Evolutionary conservation across 2,113 vertebrate species (phyloP).

Genomic region (Prionailurus viverrinus): DNA sequence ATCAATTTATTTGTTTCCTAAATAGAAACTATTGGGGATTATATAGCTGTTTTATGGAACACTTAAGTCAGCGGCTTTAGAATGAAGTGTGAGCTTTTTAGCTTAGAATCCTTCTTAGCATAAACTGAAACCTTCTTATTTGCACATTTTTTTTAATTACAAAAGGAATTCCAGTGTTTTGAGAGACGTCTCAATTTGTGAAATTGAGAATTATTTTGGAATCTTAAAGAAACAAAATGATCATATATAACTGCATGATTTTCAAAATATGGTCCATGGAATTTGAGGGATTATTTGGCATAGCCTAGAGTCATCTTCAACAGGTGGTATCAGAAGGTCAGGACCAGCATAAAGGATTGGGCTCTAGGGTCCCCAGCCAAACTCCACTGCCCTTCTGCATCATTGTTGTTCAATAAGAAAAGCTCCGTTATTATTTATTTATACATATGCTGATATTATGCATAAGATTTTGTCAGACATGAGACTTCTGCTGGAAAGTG

Average conservation of each 20-base stretch:
- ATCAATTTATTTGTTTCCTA: slow-evolving; percentile 6
- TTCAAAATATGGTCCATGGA: neutral
- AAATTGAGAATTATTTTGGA: neutral
- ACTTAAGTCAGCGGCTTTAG: neutral
- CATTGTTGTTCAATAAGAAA: neutral
- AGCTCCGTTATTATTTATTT: slow-evolving; percentile 1
- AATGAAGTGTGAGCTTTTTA: neutral
- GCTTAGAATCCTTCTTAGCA: neutral
- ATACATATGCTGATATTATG: neutral
- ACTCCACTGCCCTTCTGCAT: neutral
- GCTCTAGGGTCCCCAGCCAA: fast-evolving
- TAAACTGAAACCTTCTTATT: neutral
- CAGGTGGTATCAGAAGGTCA: neutral
- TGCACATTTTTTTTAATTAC: neutral
- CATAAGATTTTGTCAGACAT: neutral
- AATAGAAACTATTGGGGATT: neutral
- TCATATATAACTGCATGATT: neutral
- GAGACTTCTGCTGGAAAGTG: neutral
- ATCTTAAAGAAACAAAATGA: neutral
- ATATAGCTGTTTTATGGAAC: neutral
- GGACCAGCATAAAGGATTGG: neutral
- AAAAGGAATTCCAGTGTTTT: neutral
- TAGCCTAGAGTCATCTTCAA: neutral
- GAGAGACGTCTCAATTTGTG: neutral
- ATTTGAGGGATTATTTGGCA: neutral